Conservation (phyloP, 1,140 invertebrate species). For the Drosophila rufa region DNA sequence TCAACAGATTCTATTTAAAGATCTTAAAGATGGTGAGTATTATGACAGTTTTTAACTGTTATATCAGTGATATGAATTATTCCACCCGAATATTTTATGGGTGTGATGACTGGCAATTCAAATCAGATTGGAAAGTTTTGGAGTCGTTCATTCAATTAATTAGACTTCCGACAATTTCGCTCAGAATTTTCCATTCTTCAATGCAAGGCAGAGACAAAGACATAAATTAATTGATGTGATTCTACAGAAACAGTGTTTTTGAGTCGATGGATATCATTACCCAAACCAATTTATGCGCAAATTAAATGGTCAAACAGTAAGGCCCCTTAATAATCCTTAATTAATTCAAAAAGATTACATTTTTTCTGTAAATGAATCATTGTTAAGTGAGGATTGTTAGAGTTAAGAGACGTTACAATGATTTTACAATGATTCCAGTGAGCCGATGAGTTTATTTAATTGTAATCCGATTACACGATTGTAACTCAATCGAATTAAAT, state of each 20-base stretch:
- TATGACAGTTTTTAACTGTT: not conserved
- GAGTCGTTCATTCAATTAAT: conserved; percentile 9
- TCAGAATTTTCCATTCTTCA: conserved; percentile 19
- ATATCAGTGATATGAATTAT: not conserved
- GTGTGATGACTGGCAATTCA: not conserved
- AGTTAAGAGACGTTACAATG: no score
- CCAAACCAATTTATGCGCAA: conserved; percentile 9
- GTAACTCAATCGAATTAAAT: conserved; percentile 7
- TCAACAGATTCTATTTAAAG: not conserved
- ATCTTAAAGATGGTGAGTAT: no score
- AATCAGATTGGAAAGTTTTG: conserved; percentile 1
- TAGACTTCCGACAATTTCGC: not conserved
- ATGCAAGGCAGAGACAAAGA: not conserved
- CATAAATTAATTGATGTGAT: conserved; percentile 7
- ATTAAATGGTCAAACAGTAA: conserved; percentile 7
- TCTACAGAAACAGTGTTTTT: not conserved
- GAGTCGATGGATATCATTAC: conserved; percentile 12
- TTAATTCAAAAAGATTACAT: not conserved
- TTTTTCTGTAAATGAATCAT: not conserved
- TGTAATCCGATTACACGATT: not conserved
- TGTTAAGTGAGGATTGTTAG: no score
- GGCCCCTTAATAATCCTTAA: not conserved
- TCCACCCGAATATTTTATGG: not conserved
- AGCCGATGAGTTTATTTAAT: not conserved
- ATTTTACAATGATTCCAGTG: not conserved